A percentile compares a stretch with the other conserved stretches of the same genome.
phyloP scores from a whole-genome alignment of 1,140 invertebrate species.

The Drosophila parvula region DNA sequence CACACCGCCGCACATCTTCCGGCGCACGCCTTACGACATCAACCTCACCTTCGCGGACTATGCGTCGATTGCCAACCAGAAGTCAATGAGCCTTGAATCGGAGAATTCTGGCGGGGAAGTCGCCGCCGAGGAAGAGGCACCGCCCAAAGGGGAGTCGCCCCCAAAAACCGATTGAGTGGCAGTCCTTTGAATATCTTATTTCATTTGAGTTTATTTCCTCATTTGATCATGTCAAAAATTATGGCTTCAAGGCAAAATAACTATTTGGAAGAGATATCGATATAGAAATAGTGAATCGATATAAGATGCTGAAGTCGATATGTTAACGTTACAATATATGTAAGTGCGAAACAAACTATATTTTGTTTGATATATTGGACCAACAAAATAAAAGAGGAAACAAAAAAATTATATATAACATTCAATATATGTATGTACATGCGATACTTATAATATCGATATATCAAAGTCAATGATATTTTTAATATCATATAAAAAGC shows the following conservation, averaged over 20 bases:
- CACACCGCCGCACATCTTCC: slow-evolving; percentile 64
- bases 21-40: slow-evolving; percentile 66
- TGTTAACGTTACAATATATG: too few relatives aligned
- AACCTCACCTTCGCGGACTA: slow-evolving; percentile 73
- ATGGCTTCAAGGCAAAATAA: neutral
- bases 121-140: neutral
- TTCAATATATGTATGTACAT: too few relatives aligned
- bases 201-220: neutral
- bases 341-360: too few relatives aligned
- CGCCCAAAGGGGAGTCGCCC: neutral
- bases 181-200: neutral
- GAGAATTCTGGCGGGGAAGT: neutral
- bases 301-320: too few relatives aligned
- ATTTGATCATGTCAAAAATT: neutral
- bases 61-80: slow-evolving; percentile 24
- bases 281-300: too few relatives aligned
- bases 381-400: too few relatives aligned
- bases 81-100: slow-evolving; percentile 5
- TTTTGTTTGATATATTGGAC: too few relatives aligned
- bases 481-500: too few relatives aligned
- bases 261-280: too few relatives aligned
- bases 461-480: too few relatives aligned
- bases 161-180: neutral
- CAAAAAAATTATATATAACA: too few relatives aligned
- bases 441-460: too few relatives aligned